Evolutionary conservation across 2,797 vertebrate species (phyloP).

Genomic region (Arctocebus calabarensis): DNA sequence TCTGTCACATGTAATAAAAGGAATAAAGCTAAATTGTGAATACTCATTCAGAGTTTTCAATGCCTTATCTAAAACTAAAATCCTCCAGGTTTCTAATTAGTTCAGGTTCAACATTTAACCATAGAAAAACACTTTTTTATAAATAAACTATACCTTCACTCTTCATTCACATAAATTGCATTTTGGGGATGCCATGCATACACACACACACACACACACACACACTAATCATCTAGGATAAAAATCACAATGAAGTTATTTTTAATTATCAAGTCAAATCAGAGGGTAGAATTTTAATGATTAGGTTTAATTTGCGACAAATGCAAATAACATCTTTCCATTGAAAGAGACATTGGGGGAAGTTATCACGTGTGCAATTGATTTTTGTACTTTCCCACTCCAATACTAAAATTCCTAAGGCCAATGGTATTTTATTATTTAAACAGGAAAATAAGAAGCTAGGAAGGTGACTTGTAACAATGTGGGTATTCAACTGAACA

Average conservation of each 20-base stretch:
- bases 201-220: not conserved
- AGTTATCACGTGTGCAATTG: slow-evolving; percentile 27
- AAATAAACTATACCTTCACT: slow-evolving; percentile 65
- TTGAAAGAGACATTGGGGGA: slow-evolving; percentile 19
- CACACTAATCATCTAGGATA: slow-evolving; percentile 49
- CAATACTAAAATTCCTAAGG: not conserved
- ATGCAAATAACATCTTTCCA: slow-evolving; percentile 56
- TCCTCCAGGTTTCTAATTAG: slow-evolving; percentile 50
- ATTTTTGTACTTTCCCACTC: not conserved
- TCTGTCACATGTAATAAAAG: slow-evolving; percentile 27
- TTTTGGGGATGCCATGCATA: slow-evolving; percentile 25
- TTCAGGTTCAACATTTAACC: slow-evolving; percentile 65
- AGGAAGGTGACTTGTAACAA: not conserved
- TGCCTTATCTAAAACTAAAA: slow-evolving; percentile 58
- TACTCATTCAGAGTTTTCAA: not conserved
- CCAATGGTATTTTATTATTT: slow-evolving; percentile 10
- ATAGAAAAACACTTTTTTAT: slow-evolving; percentile 56
- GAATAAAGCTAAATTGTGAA: slow-evolving; percentile 54
- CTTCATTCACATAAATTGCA: slow-evolving; percentile 59
- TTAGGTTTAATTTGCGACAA: slow-evolving; percentile 55
- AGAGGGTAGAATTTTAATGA: slow-evolving; percentile 70
- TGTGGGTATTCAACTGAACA: slow-evolving; percentile 22
- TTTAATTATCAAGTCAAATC: slow-evolving; percentile 78
- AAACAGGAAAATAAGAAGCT: not conserved
- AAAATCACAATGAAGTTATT: slow-evolving; percentile 65